phyloP scores from a whole-genome alignment of 1,140 invertebrate species.

The Maconellicoccus hirsutus region DNA sequence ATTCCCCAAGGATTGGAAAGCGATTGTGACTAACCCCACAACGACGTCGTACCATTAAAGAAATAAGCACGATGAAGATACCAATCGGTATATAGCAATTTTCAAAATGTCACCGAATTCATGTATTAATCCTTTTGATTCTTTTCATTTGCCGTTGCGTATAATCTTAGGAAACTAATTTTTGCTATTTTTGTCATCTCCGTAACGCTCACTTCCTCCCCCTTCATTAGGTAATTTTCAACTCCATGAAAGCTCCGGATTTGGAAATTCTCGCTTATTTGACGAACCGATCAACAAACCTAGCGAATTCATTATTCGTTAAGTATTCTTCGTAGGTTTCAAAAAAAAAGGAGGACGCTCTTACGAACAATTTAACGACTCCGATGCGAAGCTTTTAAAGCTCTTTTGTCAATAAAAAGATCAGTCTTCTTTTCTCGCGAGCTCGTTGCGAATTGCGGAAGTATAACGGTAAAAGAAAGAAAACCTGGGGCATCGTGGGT shows the following conservation, averaged over 20 bases:
- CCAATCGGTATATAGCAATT: slow-evolving; percentile 8
- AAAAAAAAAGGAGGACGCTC: too few relatives aligned
- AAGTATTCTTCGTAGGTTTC: neutral
- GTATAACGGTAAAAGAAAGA: slow-evolving; percentile 10
- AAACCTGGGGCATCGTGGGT: neutral
- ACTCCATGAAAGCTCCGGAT: too few relatives aligned
- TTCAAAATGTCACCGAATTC: neutral
- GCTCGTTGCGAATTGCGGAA: slow-evolving; percentile 13
- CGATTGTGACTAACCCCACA: neutral
- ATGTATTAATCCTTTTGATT: slow-evolving; percentile 6
- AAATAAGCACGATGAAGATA: slow-evolving; percentile 4
- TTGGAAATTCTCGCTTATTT: too few relatives aligned
- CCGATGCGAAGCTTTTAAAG: neutral
- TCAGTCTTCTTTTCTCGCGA: slow-evolving; percentile 1
- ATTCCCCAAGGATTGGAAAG: neutral
- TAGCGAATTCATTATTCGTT: neutral
- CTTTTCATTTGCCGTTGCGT: neutral
- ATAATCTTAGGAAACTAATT: neutral
- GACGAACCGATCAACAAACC: too few relatives aligned
- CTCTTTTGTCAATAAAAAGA: slow-evolving; percentile 9
- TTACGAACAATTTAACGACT: neutral
- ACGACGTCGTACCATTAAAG: slow-evolving; percentile 3
- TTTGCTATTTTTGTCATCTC: neutral
- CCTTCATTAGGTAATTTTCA: too few relatives aligned
- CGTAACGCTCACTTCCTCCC: neutral